Percentiles rank a stretch among this genome's conserved stretches.
Conservation (phyloP, 1,140 invertebrate species). For the Limonius californicus region DNA sequence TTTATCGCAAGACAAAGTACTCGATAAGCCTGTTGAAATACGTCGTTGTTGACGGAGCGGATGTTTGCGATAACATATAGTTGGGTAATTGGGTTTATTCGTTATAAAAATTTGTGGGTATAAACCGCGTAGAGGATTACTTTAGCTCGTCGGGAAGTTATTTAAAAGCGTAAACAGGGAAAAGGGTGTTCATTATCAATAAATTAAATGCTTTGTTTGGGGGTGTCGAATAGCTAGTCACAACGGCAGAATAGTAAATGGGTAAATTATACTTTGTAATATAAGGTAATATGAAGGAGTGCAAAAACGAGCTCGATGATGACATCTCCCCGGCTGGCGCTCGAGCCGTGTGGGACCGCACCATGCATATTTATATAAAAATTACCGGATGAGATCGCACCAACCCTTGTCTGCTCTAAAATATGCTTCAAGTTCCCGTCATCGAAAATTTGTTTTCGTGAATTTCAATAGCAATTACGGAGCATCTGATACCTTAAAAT, state of each 20-base stretch:
- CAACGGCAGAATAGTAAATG: constrained; percentile 28
- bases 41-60: no score
- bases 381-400: constrained; percentile 19
- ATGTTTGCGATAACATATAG: no score
- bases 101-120: no score
- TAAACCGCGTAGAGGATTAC: no score
- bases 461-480: not conserved
- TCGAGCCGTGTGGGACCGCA: constrained; percentile 18
- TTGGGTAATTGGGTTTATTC: no score
- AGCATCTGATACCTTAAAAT: not conserved
- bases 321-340: constrained; percentile 17
- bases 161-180: no score
- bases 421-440: constrained; percentile 1
- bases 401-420: constrained; percentile 10
- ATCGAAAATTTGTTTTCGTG: constrained; percentile 2
- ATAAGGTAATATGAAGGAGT: constrained; percentile 26
- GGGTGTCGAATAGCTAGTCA: constrained; percentile 21
- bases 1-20: no score
- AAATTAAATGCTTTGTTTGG: constrained; percentile 23
- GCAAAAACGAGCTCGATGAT: constrained; percentile 25
- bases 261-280: constrained; percentile 34
- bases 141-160: no score
- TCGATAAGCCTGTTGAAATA: no score
- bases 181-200: not conserved
- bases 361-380: constrained; percentile 35